Evolutionary conservation across 2,113 vertebrate species (phyloP), one percentile per base, ranked within the genome.

Genomic region (Lates calcarifer): DNA sequence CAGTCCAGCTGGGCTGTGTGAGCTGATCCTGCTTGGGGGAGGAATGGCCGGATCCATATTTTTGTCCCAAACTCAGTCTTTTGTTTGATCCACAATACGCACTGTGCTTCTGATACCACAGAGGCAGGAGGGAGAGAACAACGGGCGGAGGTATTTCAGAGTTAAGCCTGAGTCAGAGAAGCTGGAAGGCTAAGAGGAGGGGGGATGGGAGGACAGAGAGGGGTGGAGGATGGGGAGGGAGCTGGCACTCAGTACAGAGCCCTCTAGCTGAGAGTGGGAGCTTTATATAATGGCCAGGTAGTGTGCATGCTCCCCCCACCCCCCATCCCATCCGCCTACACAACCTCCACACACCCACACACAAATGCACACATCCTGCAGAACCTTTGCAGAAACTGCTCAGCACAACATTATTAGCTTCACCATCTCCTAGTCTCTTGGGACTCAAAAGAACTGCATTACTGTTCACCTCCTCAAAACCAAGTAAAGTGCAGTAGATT

Each of bases 201-300:
- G 87, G 88, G 92, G 90, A 87, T 81, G 91, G 89, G 86, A 85
- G 81, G 85, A 91, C 76, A 83, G 82, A 79, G 79, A 83, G 86
- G 89, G 74, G 80, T 73, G 85, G 81, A 86, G 86, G 87, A 83
- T 77, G 72, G 72, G 88, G 84, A 84, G 89, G 90, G 87, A 83
- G 89, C 86, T 91, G 91, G 86, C 88, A 84, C 86, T 88, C 86
- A 76, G 81, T 82, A 87, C 87, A 86, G 64, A 92, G 90, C 83
- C 90, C 86, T 92, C 82, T 83, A 77, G 89, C 93, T 20, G 91
- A 92, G 94, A 94, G 94, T 91, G 71, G 87, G 87, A 90, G 90
- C 87, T 91, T 91, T 90, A 94, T 92, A 89, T 93, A 94, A 94
- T 93, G 94, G 88, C 83, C 92, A 94, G 94, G 92, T 94, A 93